phyloP scores from a whole-genome alignment of 2,797 vertebrate genomes.

The Pelodytes ibericus region DNA sequence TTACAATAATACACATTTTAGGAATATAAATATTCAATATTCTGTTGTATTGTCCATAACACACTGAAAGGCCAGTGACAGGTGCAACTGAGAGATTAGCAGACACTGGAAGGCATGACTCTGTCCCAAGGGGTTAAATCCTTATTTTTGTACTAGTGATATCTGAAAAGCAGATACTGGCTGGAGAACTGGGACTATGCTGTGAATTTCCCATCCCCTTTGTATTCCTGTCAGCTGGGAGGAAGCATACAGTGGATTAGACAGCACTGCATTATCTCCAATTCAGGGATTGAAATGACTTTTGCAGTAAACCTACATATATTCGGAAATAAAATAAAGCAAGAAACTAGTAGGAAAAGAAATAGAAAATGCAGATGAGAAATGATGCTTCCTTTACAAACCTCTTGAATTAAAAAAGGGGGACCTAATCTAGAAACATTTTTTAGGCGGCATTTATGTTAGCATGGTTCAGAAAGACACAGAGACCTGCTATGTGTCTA shows the following conservation, averaged over 20 bases:
- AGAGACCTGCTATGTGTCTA: not conserved
- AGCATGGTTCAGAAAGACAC: not conserved
- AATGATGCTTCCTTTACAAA: not conserved
- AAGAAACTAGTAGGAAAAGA: not conserved
- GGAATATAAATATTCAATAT: too few relatives aligned
- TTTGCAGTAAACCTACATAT: not conserved
- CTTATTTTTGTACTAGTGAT: not conserved
- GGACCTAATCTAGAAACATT: not conserved
- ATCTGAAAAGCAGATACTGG: not conserved
- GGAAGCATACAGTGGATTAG: slow-evolving; percentile 4
- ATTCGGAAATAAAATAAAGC: not conserved
- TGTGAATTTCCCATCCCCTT: not conserved
- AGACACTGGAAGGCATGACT: not conserved
- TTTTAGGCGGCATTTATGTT: not conserved
- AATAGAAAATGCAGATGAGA: not conserved
- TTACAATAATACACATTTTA: too few relatives aligned
- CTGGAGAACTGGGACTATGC: not conserved
- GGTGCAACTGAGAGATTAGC: not conserved
- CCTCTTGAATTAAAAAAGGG: not conserved
- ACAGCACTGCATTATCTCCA: not conserved
- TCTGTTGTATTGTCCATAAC: too few relatives aligned
- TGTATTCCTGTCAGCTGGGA: slow-evolving; percentile 28
- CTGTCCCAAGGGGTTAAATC: not conserved
- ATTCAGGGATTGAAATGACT: slow-evolving; percentile 14
- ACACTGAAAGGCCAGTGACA: too few relatives aligned